Conservation (phyloP, 1,140 invertebrate species). For the Alviniconcha marisindica region DNA sequence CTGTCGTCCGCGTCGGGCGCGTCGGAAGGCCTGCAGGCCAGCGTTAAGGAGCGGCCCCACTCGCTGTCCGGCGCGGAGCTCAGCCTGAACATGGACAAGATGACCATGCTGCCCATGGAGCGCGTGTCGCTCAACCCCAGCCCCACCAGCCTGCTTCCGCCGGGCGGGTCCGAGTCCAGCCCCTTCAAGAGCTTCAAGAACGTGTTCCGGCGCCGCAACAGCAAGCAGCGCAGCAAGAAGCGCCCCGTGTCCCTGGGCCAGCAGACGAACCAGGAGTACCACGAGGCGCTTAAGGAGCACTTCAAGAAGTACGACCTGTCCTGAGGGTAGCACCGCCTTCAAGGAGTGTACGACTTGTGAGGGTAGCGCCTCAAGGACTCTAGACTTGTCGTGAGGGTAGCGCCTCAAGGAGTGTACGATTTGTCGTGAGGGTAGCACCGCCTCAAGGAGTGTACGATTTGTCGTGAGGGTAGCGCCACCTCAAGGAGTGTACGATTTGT, state of each 20-base stretch:
- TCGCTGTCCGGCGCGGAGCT: background rate
- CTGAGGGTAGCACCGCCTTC: background rate
- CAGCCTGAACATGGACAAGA: background rate
- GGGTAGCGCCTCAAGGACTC: background rate
- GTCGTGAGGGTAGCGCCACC: too few relatives aligned
- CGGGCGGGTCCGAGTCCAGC: conserved; percentile 50
- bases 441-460: too few relatives aligned
- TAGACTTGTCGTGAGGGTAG: too few relatives aligned
- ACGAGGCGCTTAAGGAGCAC: conserved; percentile 57
- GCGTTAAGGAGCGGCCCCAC: conserved; percentile 34
- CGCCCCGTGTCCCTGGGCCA: conserved; percentile 51
- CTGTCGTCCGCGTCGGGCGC: conserved; percentile 7
- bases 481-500: too few relatives aligned
- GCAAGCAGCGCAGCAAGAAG: conserved; percentile 58
- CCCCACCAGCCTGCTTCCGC: conserved; percentile 31
- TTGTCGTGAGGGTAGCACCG: too few relatives aligned
- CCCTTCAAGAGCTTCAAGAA: conserved; percentile 64
- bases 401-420: too few relatives aligned
- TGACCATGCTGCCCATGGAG: conserved; percentile 36
- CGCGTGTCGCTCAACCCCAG: conserved; percentile 39
- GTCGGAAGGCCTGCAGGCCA: background rate
- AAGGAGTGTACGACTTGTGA: background rate
- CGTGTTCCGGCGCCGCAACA: conserved; percentile 59
- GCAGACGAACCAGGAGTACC: conserved; percentile 39
- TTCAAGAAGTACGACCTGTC: conserved; percentile 61